phyloP scores from a whole-genome alignment of 2,113 vertebrate species.

The Fregata magnificens region DNA sequence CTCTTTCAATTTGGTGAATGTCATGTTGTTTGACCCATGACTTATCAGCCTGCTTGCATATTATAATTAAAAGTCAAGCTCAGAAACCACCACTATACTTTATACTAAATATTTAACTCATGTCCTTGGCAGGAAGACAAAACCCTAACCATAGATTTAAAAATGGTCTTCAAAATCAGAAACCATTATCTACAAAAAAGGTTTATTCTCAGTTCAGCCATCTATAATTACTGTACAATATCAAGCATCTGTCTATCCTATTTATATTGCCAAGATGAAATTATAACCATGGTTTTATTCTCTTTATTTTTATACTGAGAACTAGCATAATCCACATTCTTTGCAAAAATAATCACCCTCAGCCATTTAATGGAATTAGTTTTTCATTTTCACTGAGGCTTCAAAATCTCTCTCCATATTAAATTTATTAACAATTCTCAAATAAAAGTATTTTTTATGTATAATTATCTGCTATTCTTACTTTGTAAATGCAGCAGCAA shows the following conservation, averaged over 20 bases:
- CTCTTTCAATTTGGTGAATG: slow-evolving; percentile 34
- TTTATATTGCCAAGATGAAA: slow-evolving; percentile 73
- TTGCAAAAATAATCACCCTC: slow-evolving; percentile 40
- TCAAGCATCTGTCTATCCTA: slow-evolving; percentile 70
- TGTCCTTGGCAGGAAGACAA: slow-evolving; percentile 55
- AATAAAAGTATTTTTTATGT: not conserved
- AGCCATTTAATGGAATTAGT: slow-evolving; percentile 36
- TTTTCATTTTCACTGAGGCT: slow-evolving; percentile 13
- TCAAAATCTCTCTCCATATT: not conserved
- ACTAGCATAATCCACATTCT: slow-evolving; percentile 42
- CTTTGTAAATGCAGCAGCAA: not conserved
- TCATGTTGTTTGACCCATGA: slow-evolving; percentile 44
- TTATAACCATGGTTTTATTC: slow-evolving; percentile 63
- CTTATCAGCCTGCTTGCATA: slow-evolving; percentile 29
- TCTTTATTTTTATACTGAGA: slow-evolving; percentile 60
- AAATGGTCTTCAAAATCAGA: slow-evolving; percentile 65
- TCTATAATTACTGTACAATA: slow-evolving; percentile 68
- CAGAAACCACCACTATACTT: slow-evolving; percentile 26
- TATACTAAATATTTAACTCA: slow-evolving; percentile 64
- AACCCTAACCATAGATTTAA: slow-evolving; percentile 23
- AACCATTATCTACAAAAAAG: slow-evolving; percentile 56
- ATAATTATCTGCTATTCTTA: not conserved
- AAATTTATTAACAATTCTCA: slow-evolving; percentile 7
- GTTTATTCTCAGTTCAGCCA: slow-evolving; percentile 67
- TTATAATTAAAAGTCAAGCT: slow-evolving; percentile 60